Percentiles rank a stretch among this genome's conserved stretches.
These are phyloP conservation scores for Bicyclus anynana DNA, from an alignment of 1,140 invertebrate genomes.

Conservation along the genomic window DNA sequence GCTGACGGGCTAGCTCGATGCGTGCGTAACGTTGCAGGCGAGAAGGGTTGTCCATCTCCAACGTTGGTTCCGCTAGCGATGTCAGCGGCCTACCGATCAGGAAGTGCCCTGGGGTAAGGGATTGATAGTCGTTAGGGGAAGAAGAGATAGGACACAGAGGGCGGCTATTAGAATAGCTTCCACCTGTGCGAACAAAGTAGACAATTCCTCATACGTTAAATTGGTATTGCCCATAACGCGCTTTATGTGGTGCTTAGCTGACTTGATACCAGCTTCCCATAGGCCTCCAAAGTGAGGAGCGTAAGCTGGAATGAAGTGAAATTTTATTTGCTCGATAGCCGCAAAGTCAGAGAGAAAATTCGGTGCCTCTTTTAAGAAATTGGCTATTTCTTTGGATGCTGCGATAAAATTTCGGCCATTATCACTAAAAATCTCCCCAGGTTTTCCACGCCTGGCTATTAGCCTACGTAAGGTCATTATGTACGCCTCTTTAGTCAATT, in stretches of 20 bases:
- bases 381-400: constrained; percentile 2
- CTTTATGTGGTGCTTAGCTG: constrained; percentile 8
- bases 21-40: too few species aligned
- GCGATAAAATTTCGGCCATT: background rate
- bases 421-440: constrained; percentile 6
- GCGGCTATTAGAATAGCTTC: constrained; percentile 9
- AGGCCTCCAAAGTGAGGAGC: constrained; percentile 1
- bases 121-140: too few species aligned
- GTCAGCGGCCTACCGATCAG: background rate
- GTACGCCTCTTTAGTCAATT: background rate
- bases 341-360: background rate
- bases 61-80: too few species aligned
- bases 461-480: background rate
- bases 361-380: background rate
- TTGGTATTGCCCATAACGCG: background rate
- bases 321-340: constrained; percentile 1
- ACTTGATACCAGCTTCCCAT: constrained; percentile 2
- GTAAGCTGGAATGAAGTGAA: constrained; percentile 6
- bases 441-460: constrained; percentile 1
- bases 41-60: too few species aligned
- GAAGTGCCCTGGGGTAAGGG: constrained; percentile 7
- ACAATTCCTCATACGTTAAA: constrained; percentile 10
- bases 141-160: constrained; percentile 1
- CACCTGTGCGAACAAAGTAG: background rate
- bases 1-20: constrained; percentile 20